Percentiles rank a stretch among this genome's conserved stretches.
These are phyloP conservation scores for Solenodon paradoxus DNA, from an alignment of 2,113 vertebrate species.

Conservation along the genomic window DNA sequence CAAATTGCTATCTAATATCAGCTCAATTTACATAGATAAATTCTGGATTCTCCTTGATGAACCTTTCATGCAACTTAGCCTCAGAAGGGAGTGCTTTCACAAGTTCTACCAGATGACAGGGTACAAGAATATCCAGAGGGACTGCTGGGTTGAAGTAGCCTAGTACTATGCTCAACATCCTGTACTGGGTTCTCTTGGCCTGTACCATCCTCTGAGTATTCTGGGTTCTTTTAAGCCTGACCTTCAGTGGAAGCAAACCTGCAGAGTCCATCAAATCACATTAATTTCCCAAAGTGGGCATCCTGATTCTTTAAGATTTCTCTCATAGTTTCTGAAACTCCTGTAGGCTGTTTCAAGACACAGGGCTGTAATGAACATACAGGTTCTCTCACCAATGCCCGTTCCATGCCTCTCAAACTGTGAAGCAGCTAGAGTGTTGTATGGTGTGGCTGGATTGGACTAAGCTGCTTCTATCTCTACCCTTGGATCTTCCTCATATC, in stretches of 20 bases:
- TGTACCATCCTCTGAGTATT: neutral
- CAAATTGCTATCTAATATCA: neutral
- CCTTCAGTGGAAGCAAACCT: neutral
- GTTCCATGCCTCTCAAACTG: neutral
- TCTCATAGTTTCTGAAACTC: neutral
- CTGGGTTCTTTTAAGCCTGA: neutral
- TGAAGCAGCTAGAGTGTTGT: neutral
- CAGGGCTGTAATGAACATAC: neutral
- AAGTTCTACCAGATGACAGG: neutral
- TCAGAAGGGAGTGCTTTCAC: neutral
- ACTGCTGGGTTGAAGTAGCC: neutral
- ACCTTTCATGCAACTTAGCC: neutral
- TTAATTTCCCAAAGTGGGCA: neutral
- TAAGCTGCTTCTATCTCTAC: neutral
- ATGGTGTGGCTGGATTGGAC: neutral
- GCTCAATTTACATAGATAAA: neutral
- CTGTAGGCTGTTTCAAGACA: neutral
- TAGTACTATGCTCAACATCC: neutral
- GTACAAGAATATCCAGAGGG: neutral
- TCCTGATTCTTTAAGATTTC: neutral
- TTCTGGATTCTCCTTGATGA: neutral
- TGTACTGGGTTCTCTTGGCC: neutral
- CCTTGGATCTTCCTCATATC: neutral
- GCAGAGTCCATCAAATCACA: neutral
- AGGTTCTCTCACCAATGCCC: neutral